phyloP scores from a whole-genome alignment of 1,140 invertebrate genomes.

The Trichoplusia ni region DNA sequence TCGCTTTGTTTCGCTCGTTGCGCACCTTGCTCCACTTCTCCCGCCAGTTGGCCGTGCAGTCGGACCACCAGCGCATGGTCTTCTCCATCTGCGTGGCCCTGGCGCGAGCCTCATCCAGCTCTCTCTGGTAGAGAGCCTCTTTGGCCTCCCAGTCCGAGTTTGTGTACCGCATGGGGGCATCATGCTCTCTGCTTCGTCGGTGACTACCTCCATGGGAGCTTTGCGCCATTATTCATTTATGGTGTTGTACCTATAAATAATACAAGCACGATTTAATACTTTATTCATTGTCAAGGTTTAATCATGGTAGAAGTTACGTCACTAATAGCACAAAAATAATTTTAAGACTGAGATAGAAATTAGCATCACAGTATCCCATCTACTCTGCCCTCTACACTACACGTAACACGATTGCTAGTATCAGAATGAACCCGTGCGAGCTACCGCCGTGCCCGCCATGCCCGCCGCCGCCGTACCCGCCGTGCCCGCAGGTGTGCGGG shows the following conservation, averaged over 20 bases:
- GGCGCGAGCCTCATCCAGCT: slow-evolving; percentile 94
- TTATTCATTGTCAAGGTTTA: not conserved
- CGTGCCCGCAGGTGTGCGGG: slow-evolving; percentile 53
- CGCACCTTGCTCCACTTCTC: slow-evolving; percentile 97
- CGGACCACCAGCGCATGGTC: slow-evolving; percentile 99
- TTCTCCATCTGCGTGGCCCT: slow-evolving; percentile 98
- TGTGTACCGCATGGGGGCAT: slow-evolving; percentile 63
- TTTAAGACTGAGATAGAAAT: too few relatives aligned
- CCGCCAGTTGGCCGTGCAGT: slow-evolving; percentile 85
- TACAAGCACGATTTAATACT: not conserved
- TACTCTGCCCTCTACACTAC: not conserved
- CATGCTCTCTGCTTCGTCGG: slow-evolving; percentile 65
- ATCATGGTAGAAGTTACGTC: not conserved
- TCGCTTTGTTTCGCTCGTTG: slow-evolving; percentile 90
- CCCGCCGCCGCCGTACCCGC: slow-evolving; percentile 43
- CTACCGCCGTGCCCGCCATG: slow-evolving; percentile 40
- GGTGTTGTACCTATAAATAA: slow-evolving; percentile 24
- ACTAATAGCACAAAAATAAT: too few relatives aligned
- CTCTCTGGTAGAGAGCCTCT: slow-evolving; percentile 84
- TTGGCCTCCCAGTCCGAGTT: slow-evolving; percentile 76
- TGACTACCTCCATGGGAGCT: slow-evolving; percentile 72
- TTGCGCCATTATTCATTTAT: slow-evolving; percentile 73
- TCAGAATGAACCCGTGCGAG: slow-evolving; percentile 43
- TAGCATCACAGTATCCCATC: too few relatives aligned
- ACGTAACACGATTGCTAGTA: slow-evolving; percentile 23